Base-by-base conservation (phyloP, 2,888 invertebrate genomes). In the Hypercompe scribonia region DNA sequence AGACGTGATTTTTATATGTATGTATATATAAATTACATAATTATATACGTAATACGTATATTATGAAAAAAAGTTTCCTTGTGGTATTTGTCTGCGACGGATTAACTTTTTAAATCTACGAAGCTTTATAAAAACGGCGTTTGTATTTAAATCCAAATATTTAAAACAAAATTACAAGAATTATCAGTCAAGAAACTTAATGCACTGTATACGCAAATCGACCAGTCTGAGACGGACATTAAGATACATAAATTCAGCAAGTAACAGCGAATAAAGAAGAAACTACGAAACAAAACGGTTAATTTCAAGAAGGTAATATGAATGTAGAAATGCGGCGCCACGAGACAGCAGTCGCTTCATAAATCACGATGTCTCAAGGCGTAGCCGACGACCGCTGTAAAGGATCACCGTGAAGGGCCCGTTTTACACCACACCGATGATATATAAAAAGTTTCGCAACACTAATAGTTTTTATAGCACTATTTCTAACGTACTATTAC, bases 291-390 rank as follows among this genome's bases (percentile, higher is more conserved):
- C 87, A 87, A 87, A 87, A 81, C 82, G 77, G 83, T 86, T 88
- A 87, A 89, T 87, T 88, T 87, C 81, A 86, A 84, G 85, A 80
- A 78, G 78, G 83, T 85, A 86, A 89, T 87, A 86, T 88, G 87
- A 86, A 88, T 83, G 79, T 84, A 82, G 80, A 74, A 82, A 75
- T 76, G 78, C 85, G 91, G 90, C 91, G 91, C 91, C 92, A 90
- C 82, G 68, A 78, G 74, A 71, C 81, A 74, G 81, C 84, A 84
- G 78, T 80, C 86, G 83, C 78, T 77, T 82, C 83, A 90, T 91
- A 91, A 90, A 91, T 91, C 90, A 91, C 87, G 82, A 81, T 72
- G 84, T 79, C 86, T 82, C 81, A 75, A 82, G 82, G 82, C 79
- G 78, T 54, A 64, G 74, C 74, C 70, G 64, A 68, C 58, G 66